Conservation (phyloP, 1,140 invertebrate species). For the Brachionus manjavacas region DNA sequence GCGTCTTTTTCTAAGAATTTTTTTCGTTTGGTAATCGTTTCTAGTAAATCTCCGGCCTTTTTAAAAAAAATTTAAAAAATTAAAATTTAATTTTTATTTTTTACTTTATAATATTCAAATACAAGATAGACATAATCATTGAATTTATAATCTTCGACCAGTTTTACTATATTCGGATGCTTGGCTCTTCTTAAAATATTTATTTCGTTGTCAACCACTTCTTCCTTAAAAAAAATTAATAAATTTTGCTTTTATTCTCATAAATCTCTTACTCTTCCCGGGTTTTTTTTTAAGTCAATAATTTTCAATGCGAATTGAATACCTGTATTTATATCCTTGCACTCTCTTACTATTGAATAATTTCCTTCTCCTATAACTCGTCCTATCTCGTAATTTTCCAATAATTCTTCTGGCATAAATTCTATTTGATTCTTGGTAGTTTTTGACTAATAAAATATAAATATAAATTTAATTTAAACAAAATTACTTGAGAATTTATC, state of each 20-base stretch:
- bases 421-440: neutral
- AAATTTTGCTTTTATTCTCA: neutral
- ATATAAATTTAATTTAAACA: too few species aligned
- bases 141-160: conserved; percentile 54
- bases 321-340: conserved; percentile 33
- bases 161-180: conserved; percentile 54
- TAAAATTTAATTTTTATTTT: neutral
- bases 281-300: neutral
- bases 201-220: conserved; percentile 55
- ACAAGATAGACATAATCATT: conserved; percentile 50
- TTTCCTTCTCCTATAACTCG: conserved; percentile 37
- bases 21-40: conserved; percentile 51
- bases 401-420: conserved; percentile 6
- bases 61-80: neutral
- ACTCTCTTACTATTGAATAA: conserved; percentile 36
- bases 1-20: conserved; percentile 56
- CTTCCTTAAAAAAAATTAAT: neutral
- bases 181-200: conserved; percentile 52
- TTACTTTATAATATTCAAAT: conserved; percentile 56
- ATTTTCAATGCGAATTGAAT: conserved; percentile 42
- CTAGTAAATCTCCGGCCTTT: conserved; percentile 54
- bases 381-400: conserved; percentile 32
- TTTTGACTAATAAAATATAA: too few species aligned
- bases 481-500: neutral
- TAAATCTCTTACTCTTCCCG: neutral